Conservation (phyloP, 2,888 invertebrate species). For the Synanthedon tipuliformis region DNA sequence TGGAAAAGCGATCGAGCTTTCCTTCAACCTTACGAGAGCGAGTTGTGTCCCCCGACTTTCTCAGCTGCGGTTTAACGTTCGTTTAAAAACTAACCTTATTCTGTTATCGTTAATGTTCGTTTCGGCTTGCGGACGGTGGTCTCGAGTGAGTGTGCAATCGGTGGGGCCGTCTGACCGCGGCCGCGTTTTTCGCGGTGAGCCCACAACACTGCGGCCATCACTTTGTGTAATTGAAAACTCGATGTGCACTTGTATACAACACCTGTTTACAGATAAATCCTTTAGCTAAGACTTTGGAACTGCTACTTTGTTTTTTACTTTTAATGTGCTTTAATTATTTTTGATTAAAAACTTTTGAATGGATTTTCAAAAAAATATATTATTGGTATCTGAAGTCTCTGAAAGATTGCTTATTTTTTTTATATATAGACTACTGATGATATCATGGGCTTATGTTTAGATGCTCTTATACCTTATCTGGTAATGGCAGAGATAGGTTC, state of each 20-base stretch:
- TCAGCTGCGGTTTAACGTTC: conserved; percentile 18
- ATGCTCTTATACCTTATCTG: no score
- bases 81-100: conserved; percentile 46
- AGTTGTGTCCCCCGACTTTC: conserved; percentile 53
- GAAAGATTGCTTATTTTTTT: no score
- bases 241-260: conserved; percentile 61
- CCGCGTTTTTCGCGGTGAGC: conserved; percentile 52
- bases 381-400: no score
- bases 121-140: conserved; percentile 23
- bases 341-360: no score
- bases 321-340: no score
- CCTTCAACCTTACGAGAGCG: conserved; percentile 62
- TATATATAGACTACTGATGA: no score
- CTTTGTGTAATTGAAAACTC: conserved; percentile 69
- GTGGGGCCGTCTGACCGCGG: conserved; percentile 53
- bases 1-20: conserved; percentile 69
- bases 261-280: conserved; percentile 56
- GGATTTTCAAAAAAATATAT: no score
- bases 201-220: conserved; percentile 50
- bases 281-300: conserved; percentile 12
- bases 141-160: conserved; percentile 45
- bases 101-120: conserved; percentile 31
- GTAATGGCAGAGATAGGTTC: no score
- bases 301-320: neutral
- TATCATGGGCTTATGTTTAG: no score